A percentile compares a stretch with the other conserved stretches of the same genome.
phyloP scores from a whole-genome alignment of 2,797 vertebrate genomes.

The Botia almorhae region DNA sequence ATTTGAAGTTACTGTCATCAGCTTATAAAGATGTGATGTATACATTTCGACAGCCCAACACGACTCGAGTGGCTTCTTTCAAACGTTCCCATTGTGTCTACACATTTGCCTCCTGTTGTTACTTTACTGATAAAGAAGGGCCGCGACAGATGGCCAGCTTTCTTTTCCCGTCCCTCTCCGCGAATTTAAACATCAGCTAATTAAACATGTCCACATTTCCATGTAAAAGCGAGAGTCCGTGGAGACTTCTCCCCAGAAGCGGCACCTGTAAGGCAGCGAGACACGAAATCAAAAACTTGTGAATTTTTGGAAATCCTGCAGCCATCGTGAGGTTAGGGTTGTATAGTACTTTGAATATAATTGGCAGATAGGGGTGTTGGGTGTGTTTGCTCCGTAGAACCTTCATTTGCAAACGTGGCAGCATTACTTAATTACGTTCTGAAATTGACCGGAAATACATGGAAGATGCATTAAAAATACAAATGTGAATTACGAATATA shows the following conservation, averaged over 20 bases:
- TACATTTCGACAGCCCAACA: background rate
- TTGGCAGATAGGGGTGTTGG: background rate
- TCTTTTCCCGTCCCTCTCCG: constrained; percentile 69
- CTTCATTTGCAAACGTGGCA: no score
- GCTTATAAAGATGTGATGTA: background rate
- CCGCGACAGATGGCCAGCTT: constrained; percentile 79
- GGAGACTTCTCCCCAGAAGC: constrained; percentile 51
- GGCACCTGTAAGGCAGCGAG: constrained; percentile 65
- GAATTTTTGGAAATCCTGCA: background rate
- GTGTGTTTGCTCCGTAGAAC: no score
- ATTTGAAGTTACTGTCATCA: constrained; percentile 4
- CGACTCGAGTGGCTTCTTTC: background rate
- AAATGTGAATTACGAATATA: no score
- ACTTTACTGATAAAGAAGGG: constrained; percentile 19
- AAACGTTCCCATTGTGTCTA: background rate
- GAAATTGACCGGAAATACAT: no score
- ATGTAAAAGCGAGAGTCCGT: constrained; percentile 74
- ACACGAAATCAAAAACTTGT: constrained; percentile 22
- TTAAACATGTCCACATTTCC: constrained; percentile 75
- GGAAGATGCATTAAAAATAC: no score
- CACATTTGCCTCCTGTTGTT: constrained; percentile 36
- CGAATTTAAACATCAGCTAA: constrained; percentile 79
- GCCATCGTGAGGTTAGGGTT: background rate
- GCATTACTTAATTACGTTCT: no score
- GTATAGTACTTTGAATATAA: background rate